phyloP scores from a whole-genome alignment of 1,140 invertebrate genomes.

The Dendrolimus kikuchii region DNA sequence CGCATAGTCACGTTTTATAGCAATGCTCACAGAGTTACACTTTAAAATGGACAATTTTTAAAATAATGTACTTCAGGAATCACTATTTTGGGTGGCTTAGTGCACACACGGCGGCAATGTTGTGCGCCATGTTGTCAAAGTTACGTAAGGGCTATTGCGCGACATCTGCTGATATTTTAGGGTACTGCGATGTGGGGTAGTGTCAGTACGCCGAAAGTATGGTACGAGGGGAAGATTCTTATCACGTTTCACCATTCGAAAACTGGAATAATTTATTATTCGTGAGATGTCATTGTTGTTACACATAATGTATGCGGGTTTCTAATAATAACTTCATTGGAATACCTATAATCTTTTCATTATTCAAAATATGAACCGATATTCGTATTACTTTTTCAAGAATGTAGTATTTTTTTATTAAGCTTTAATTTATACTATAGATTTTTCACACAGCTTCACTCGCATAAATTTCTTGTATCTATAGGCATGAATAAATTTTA shows the following conservation, averaged over 20 bases:
- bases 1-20: not conserved
- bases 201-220: slow-evolving; percentile 6
- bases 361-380: no score
- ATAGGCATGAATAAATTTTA: no score
- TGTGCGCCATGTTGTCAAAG: slow-evolving; percentile 47
- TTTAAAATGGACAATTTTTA: slow-evolving; percentile 5
- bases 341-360: no score
- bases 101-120: slow-evolving; percentile 31
- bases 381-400: no score
- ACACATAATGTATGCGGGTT: no score
- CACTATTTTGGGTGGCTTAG: slow-evolving; percentile 31
- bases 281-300: no score
- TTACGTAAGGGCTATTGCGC: slow-evolving; percentile 10
- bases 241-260: not conserved
- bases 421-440: no score
- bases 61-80: not conserved
- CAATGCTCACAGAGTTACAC: not conserved
- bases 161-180: slow-evolving; percentile 39
- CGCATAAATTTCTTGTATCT: no score
- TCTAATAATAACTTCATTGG: no score
- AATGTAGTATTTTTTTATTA: no score
- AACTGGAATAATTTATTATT: no score
- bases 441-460: no score
- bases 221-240: not conserved
- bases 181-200: slow-evolving; percentile 16